phyloP scores from a whole-genome alignment of 2,113 vertebrate genomes.

The Falco punctatus region DNA sequence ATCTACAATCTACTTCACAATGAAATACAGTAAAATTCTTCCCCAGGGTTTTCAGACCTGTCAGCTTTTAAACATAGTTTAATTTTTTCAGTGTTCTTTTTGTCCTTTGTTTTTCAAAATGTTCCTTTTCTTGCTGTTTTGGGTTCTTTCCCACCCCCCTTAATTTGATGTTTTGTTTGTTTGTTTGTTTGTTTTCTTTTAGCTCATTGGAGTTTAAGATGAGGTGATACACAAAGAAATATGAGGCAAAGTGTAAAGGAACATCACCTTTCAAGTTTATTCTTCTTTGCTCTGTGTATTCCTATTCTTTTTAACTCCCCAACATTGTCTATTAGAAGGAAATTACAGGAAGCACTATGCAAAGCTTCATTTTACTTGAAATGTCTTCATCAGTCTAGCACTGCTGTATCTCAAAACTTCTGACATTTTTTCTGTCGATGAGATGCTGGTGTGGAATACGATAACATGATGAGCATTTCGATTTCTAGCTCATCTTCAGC shows the following conservation, averaged over 20 bases:
- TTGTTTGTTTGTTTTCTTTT: neutral
- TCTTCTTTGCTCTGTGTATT: neutral
- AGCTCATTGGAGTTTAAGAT: neutral
- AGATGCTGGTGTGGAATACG: neutral
- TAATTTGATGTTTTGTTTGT: neutral
- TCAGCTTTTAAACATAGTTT: neutral
- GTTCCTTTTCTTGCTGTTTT: accelerated
- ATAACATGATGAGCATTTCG: neutral
- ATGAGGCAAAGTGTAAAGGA: neutral
- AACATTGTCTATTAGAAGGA: neutral
- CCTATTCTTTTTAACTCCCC: neutral
- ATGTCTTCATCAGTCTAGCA: neutral
- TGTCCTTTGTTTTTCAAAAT: neutral
- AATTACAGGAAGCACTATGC: neutral
- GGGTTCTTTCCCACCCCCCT: accelerated
- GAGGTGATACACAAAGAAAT: neutral
- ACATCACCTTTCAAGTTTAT: neutral
- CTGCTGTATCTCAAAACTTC: neutral
- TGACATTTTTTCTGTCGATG: neutral
- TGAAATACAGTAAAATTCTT: neutral
- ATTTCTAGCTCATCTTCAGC: neutral
- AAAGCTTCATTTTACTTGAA: neutral
- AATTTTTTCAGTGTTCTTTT: neutral
- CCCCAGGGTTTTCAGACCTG: neutral
- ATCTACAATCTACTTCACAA: neutral